These are phyloP conservation scores for Sipha flava DNA, from an alignment of 1,140 invertebrate genomes.

Conservation along the genomic window DNA sequence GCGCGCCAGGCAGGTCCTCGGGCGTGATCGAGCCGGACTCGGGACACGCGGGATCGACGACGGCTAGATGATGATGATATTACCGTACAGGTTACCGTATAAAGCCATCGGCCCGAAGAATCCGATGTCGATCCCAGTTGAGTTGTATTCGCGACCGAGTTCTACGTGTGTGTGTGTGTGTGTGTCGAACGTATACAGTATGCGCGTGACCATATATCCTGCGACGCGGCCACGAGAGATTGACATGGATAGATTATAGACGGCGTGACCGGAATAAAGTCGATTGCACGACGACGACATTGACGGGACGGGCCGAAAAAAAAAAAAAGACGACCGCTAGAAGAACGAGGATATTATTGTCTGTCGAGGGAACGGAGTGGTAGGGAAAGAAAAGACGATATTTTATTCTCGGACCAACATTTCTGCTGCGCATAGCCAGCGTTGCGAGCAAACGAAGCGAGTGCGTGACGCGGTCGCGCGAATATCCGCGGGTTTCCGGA, in stretches of 20 bases:
- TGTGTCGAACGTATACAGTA: no score
- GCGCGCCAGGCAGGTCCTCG: no score
- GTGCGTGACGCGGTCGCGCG: no score
- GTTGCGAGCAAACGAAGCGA: no score
- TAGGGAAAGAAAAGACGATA: not conserved
- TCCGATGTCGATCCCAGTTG: not conserved
- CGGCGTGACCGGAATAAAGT: slow-evolving; percentile 27
- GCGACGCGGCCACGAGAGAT: not conserved
- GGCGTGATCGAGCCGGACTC: no score
- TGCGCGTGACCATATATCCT: not conserved
- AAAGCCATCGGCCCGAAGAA: not conserved
- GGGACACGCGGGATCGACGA: no score
- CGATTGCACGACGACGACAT: not conserved
- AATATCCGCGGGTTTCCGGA: no score
- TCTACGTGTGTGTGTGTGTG: no score
- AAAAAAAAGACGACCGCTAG: not conserved
- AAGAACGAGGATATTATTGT: no score
- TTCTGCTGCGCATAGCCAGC: no score
- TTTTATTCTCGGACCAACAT: not conserved
- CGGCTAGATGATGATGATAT: not conserved
- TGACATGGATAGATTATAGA: slow-evolving; percentile 27
- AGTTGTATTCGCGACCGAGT: not conserved
- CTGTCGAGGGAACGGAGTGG: not conserved
- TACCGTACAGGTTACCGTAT: slow-evolving; percentile 11
- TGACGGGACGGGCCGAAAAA: not conserved